These are phyloP conservation scores for Amphiprion ocellaris DNA, from an alignment of 2,113 vertebrate genomes.

Conservation along the genomic window DNA sequence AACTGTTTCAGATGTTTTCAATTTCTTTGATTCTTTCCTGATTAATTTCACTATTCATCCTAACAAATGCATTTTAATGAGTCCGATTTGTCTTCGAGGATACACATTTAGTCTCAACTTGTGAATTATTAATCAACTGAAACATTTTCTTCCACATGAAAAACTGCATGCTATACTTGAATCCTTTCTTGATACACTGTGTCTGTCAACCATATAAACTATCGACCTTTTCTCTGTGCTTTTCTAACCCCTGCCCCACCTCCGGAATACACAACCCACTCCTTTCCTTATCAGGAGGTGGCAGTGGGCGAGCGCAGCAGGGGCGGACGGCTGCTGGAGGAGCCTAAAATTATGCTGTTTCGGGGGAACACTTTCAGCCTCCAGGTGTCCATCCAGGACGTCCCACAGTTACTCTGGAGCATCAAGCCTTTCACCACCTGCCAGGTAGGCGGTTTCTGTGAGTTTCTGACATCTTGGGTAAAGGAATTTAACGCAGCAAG, in stretches of 20 bases:
- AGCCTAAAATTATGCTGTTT: conserved; percentile 92
- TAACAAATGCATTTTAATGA: not conserved
- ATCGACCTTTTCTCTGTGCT: not conserved
- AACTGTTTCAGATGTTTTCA: not conserved
- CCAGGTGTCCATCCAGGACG: conserved; percentile 94
- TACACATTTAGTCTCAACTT: not conserved
- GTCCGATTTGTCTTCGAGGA: not conserved
- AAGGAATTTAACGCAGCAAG: not conserved
- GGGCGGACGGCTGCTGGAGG: conserved; percentile 92
- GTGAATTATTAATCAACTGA: not conserved
- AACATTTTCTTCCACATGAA: not conserved
- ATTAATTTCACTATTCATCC: not conserved
- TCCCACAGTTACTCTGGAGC: conserved; percentile 95
- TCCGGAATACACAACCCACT: not conserved
- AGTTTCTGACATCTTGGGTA: not conserved
- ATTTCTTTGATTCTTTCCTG: not conserved
- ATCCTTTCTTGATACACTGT: not conserved
- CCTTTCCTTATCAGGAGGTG: conserved; percentile 87
- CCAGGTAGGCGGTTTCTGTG: conserved; percentile 84
- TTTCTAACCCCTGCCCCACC: not conserved
- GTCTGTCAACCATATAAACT: not conserved
- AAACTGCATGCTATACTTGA: not conserved
- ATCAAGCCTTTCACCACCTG: conserved; percentile 97
- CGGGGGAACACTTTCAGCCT: conserved; percentile 92
- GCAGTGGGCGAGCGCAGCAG: conserved; percentile 87